Conservation (phyloP, 2,113 vertebrate genomes). For the Vireo altiloquus region DNA sequence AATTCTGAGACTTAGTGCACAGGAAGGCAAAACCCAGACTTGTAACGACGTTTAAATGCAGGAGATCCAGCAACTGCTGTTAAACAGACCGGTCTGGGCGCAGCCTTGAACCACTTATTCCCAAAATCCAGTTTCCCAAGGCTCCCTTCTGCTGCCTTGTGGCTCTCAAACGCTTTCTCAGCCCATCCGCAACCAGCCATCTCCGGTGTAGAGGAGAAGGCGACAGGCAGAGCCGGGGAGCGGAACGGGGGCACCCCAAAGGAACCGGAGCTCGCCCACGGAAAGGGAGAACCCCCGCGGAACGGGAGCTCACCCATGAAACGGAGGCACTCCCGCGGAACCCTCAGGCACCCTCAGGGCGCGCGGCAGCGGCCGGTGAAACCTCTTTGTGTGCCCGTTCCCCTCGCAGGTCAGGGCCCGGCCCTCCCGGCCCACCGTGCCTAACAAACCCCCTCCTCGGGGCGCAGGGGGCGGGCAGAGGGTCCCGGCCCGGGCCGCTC, state of each 20-base stretch:
- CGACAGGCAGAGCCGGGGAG: neutral
- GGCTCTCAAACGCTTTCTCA: rapidly evolving
- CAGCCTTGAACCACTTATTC: neutral
- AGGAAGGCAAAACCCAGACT: neutral
- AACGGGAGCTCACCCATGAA: neutral
- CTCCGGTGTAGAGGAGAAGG: rapidly evolving
- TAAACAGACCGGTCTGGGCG: rapidly evolving
- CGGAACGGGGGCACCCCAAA: neutral
- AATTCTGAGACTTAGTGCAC: rapidly evolving
- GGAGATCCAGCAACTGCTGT: neutral
- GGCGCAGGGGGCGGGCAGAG: neutral
- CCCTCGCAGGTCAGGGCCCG: neutral
- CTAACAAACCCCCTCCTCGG: no score
- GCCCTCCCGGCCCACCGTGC: no score
- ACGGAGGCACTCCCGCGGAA: neutral
- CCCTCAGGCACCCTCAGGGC: neutral
- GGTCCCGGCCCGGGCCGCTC: neutral
- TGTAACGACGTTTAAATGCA: rapidly evolving
- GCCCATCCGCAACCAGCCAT: neutral
- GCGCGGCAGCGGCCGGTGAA: neutral
- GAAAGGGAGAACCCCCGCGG: neutral
- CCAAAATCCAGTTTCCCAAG: neutral
- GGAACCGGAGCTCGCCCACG: neutral
- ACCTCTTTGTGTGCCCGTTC: neutral
- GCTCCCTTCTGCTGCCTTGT: neutral